Base-by-base conservation (phyloP, 2,113 vertebrate genomes). In the Tautogolabrus adspersus region DNA sequence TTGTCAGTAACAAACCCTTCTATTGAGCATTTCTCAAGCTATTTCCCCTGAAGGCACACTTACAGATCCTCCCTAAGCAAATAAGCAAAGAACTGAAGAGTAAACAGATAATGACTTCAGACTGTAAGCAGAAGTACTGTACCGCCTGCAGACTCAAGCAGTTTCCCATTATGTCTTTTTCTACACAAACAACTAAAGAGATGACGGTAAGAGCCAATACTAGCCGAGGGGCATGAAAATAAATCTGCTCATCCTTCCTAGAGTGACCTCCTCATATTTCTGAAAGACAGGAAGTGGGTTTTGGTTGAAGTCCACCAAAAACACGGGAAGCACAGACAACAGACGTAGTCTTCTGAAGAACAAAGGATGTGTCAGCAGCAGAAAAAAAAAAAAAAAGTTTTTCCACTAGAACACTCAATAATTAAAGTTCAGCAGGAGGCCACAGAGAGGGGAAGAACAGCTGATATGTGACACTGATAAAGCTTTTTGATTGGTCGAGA, bases 341-440 rank as follows among this genome's bases (percentile, higher is more conserved):
- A 66, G 84, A 58, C 34, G 49, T 19, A 16, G 58, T 72, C 42
- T 10, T 56, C 60, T 47, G 38, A 56, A 18, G 65, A 82, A 75
- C 70, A 78, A 82, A 66, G 66, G n/a, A 46, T 42, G 60, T 69
- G 79, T 85, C 83, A 85, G 72, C 69, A 26, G 23, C 7, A 56
- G 30, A 83, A 68, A 42, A 7, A 11, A 15, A 13, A 19, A 49
- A 49, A 66, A 65, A 63, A n/a, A 58, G 74, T 86, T 77, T 90
- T 85, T 83, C 79, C 65, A 72, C 66, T 49, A 78, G 75, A 66
- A 55, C 76, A 85, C 69, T 47, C n/a, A 77, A 69, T 89, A 88
- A 90, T 89, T 89, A 79, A 85, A 91, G 81, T 87, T 90, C 81
- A 87, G 72, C 57, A n/a, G 26, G 69, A 79, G 85, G 84, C 72